phyloP scores from a whole-genome alignment of 2,888 invertebrate species.

The Folsomia manolachei region DNA sequence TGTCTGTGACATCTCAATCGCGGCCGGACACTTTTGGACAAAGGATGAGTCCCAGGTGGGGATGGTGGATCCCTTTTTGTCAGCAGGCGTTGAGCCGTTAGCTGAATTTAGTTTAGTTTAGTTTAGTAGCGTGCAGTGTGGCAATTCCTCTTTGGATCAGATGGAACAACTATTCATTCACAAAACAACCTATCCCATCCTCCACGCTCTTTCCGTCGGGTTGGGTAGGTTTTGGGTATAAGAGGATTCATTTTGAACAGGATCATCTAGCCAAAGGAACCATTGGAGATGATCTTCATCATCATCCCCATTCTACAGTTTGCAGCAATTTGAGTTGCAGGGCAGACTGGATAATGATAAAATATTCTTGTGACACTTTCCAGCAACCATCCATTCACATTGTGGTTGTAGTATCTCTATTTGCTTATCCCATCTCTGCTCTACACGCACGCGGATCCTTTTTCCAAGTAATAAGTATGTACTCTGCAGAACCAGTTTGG shows the following conservation, averaged over 20 bases:
- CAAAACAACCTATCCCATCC: slow-evolving; percentile 8
- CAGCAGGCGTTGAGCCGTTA: slow-evolving; percentile 50
- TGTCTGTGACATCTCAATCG: slow-evolving; percentile 50
- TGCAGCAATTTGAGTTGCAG: background rate
- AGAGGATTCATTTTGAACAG: slow-evolving; percentile 19
- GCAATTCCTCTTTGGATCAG: slow-evolving; percentile 4
- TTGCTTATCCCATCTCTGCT: slow-evolving; percentile 22
- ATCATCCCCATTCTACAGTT: background rate
- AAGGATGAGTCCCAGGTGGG: slow-evolving; percentile 51
- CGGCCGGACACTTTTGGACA: slow-evolving; percentile 50
- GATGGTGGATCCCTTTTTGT: slow-evolving; percentile 49
- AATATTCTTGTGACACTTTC: slow-evolving; percentile 14
- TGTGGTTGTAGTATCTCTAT: slow-evolving; percentile 34
- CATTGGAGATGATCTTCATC: slow-evolving; percentile 16
- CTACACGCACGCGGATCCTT: too few species aligned
- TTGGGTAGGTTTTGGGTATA: slow-evolving; percentile 5
- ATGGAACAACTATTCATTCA: slow-evolving; percentile 11
- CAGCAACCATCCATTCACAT: slow-evolving; percentile 11
- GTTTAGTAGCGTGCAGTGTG: background rate
- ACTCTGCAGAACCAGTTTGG: slow-evolving; percentile 11
- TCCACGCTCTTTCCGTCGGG: background rate
- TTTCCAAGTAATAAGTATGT: too few species aligned
- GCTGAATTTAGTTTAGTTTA: slow-evolving; percentile 18
- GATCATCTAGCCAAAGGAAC: slow-evolving; percentile 11
- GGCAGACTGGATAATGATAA: slow-evolving; percentile 3